phyloP scores from a whole-genome alignment of 2,113 vertebrate genomes.

The Megaleporinus macrocephalus region DNA sequence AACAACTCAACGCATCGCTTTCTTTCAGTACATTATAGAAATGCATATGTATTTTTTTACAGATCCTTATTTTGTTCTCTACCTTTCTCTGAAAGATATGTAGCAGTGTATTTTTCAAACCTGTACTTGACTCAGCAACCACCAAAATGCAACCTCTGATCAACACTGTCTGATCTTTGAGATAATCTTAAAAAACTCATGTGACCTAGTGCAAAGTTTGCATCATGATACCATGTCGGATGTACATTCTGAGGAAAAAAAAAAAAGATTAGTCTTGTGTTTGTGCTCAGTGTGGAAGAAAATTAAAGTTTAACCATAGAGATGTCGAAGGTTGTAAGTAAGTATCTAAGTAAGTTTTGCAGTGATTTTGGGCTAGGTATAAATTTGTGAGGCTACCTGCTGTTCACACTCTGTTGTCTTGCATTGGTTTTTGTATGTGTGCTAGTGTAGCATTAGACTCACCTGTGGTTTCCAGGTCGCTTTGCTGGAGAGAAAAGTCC shows the following conservation, averaged over 20 bases:
- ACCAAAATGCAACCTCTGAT: conserved; percentile 54
- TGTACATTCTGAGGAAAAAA: conserved; percentile 56
- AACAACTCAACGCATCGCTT: neutral
- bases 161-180: conserved; percentile 49
- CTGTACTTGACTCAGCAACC: conserved; percentile 59
- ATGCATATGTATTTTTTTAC: conserved; percentile 74
- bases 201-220: conserved; percentile 60
- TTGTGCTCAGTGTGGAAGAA: conserved; percentile 74
- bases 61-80: conserved; percentile 57
- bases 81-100: conserved; percentile 27
- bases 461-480: conserved; percentile 62
- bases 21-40: conserved; percentile 42
- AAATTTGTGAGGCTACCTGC: conserved; percentile 69
- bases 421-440: conserved; percentile 55
- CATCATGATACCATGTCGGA: conserved; percentile 69
- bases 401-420: conserved; percentile 73
- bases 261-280: conserved; percentile 66
- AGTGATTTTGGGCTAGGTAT: conserved; percentile 65
- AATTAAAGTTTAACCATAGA: conserved; percentile 52
- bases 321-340: conserved; percentile 66
- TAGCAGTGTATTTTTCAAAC: conserved; percentile 18
- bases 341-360: conserved; percentile 60
- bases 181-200: conserved; percentile 46
- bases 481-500: conserved; percentile 50
- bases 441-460: conserved; percentile 63